Base-by-base conservation (phyloP, 2,113 vertebrate genomes). In the Emydura subglobosa region DNA sequence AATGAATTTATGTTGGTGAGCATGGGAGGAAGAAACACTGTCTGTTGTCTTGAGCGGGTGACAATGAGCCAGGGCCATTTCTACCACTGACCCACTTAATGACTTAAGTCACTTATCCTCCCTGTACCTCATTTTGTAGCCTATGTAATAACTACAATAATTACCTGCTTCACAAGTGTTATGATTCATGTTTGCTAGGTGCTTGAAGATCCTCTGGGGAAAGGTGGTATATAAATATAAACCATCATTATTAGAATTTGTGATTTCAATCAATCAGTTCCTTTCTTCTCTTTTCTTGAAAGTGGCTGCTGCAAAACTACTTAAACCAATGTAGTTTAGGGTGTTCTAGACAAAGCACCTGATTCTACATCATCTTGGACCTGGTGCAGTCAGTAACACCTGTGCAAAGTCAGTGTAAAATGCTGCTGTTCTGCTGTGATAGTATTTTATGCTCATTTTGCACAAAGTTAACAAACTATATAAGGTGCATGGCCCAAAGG, bases 401-500 rank as follows among this genome's bases (percentile, higher is more conserved):
- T 93, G 31, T 74, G 85, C 89, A 86, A 86, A 80, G 10, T 84
- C 89, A 49, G 95, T 93, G 83, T 85, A 96, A 95, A 91, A 94
- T 17, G 57, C 57, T 83, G 85, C 5, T 6, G 4, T 0, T 4
- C 49, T 78, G 85, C 50, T 91, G 89, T 83, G 82, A 65, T 87
- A 31, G 22, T 76, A 90, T 79, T 92, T 95, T 87, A 86, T 82
- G 82, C 83, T 87, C 59, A 39, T 93, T 95, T 96, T 97, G 90
- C 91, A 87, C 83, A 34, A n/a, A 92, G 51, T 82, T 82, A 96
- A 86, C 51, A 90, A 86, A 83, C 94, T 93, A 83, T 51, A 68
- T 79, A 94, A 96, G 96, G 95, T 97, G 92, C 92, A 87, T 88
- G 90, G 87, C 96, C 96, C 87, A 95, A 91, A 97, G 93, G 92